Evolutionary conservation across 1,140 invertebrate genomes (phyloP), one percentile per base, ranked within the genome.

Genomic region (Brevipalpus yothersi): DNA sequence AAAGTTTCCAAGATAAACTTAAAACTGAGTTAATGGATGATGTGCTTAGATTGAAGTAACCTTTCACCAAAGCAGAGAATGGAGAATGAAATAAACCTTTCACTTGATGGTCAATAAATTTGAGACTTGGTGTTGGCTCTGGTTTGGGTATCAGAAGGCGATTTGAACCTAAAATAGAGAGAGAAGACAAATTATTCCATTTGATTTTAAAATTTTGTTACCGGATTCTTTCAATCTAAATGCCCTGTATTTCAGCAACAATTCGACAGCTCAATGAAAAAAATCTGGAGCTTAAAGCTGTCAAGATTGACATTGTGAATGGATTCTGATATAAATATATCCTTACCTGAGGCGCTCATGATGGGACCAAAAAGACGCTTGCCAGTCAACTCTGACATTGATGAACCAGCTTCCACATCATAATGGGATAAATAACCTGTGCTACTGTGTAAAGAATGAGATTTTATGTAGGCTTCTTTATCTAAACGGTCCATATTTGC

Each of bases 1-100:
- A 72, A 4, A 97, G 75, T 68, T 93, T 84, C 94, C 94, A 99
- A 4, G 87, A 84, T 7, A 92, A 81, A 0, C 85, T 82, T 53
- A 95, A 76, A 9, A 90, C 80, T 63, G 92, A 84, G 17, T 82
- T 75, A 65, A 92, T 91, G 62, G 86, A 76, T 45, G 94, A 87
- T 65, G 91, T 87, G 11, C 78, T 76, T 66, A 97, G 76, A 2
- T 93, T 80, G 0, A 91, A 84, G 0, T 88, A 86, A 4, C 89
- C 86, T 76, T 98, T 98, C 0, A 91, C 77, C 53, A 97, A 70
- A 1, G 83, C 78, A 0, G 89, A 86, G 51, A 98, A 70, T 0
- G 90, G 86, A 55, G 83, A 80, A 68, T 96, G 91, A 65, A 93
- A 93, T 15, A 90, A 78, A 60, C 84, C 83, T 61, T 82, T 80